Percentiles rank a stretch among this genome's conserved stretches.
phyloP scores from a whole-genome alignment of 1,140 invertebrate species.

The Panulirus ornatus region DNA sequence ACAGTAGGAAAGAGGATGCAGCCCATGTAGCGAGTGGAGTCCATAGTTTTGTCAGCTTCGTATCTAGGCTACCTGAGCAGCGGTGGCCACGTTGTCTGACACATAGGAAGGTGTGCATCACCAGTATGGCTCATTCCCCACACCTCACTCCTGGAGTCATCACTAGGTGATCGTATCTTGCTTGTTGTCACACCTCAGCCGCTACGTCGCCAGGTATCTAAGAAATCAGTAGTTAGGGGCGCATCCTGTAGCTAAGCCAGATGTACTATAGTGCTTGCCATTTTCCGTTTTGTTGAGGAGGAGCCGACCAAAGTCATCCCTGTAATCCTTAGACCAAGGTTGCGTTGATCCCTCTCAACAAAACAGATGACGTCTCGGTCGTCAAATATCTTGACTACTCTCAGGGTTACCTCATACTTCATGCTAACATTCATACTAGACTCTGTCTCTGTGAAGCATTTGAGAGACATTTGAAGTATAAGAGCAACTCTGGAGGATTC shows the following conservation, averaged over 20 bases:
- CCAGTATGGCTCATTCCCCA: neutral
- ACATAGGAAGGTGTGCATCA: neutral
- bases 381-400: conserved; percentile 2
- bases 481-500: neutral
- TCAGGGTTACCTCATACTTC: neutral
- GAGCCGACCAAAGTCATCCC: neutral
- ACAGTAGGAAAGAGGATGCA: neutral
- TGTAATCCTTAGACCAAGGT: neutral
- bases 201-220: neutral
- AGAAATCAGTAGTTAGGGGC: conserved; percentile 17
- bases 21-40: conserved; percentile 1
- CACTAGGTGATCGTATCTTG: neutral
- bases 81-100: neutral
- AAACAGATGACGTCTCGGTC: neutral
- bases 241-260: conserved; percentile 29
- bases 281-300: neutral
- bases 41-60: neutral
- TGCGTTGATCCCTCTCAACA: neutral
- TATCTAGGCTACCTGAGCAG: no score
- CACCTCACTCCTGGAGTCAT: neutral
- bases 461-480: neutral
- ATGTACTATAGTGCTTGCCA: conserved; percentile 2
- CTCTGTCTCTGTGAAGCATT: neutral
- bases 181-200: neutral
- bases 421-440: neutral